Conservation (phyloP, 2,888 invertebrate species). For the Thymelicus sylvestris region DNA sequence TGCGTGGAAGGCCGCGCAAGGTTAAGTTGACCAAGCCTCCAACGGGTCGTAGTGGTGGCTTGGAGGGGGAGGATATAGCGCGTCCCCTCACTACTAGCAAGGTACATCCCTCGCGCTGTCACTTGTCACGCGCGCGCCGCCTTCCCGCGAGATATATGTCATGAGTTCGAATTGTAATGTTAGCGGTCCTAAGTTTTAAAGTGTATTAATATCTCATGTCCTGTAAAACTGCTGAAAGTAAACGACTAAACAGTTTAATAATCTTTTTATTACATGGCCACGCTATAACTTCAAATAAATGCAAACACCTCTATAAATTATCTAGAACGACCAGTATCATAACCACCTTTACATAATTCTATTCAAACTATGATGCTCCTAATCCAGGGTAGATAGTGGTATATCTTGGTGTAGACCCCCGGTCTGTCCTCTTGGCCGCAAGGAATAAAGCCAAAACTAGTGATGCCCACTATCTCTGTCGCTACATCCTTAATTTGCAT, state of each 20-base stretch:
- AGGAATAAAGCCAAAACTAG: conserved; percentile 86
- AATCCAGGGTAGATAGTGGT: conserved; percentile 85
- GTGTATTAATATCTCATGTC: too few relatives aligned
- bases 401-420: conserved; percentile 86
- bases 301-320: too few relatives aligned
- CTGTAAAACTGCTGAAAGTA: too few relatives aligned
- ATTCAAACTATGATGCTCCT: conserved; percentile 41
- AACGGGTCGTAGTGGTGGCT: conserved; percentile 7
- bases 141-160: not conserved
- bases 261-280: too few relatives aligned
- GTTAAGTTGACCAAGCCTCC: not conserved
- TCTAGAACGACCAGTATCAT: too few relatives aligned
- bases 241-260: too few relatives aligned
- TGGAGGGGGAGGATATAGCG: conserved; percentile 21
- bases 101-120: not conserved
- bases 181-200: too few relatives aligned
- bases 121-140: not conserved
- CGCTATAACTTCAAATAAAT: too few relatives aligned
- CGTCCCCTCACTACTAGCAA: not conserved
- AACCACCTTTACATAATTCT: not conserved
- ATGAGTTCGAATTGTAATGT: too few relatives aligned
- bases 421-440: conserved; percentile 86
- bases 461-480: conserved; percentile 74
- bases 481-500: conserved; percentile 79
- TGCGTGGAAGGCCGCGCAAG: conserved; percentile 4